phyloP scores from a whole-genome alignment of 2,888 invertebrate species.

The Agriopis leucophaearia region DNA sequence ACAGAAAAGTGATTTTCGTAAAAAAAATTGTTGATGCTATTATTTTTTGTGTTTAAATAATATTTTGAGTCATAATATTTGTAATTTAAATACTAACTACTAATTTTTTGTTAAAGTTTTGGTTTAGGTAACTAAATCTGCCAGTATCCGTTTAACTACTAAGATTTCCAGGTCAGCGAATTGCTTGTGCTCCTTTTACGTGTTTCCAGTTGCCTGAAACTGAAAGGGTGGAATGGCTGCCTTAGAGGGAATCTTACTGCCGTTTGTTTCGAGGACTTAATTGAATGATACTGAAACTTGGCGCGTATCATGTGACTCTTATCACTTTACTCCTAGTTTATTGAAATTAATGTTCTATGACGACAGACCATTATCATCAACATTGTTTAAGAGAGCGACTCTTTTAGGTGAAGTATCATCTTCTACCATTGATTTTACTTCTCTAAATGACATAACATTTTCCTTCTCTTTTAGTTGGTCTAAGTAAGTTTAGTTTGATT shows the following conservation, averaged over 20 bases:
- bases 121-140: constrained; percentile 11
- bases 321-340: constrained; percentile 5
- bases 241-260: constrained; percentile 28
- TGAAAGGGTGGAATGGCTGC: constrained; percentile 48
- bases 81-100: no score
- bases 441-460: no score
- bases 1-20: no score
- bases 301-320: constrained; percentile 12
- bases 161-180: constrained; percentile 74
- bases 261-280: constrained; percentile 28
- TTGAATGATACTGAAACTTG: constrained; percentile 21
- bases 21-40: no score
- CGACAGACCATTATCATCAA: neutral
- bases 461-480: no score
- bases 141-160: constrained; percentile 39
- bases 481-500: no score
- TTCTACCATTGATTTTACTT: no score
- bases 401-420: no score
- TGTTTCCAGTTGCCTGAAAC: constrained; percentile 58
- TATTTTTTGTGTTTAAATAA: no score
- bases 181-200: constrained; percentile 63
- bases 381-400: no score
- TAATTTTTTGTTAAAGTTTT: neutral
- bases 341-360: constrained; percentile 10
- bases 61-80: no score